Conservation (phyloP, 1,140 invertebrate species). For the Rhizoglyphus robini region DNA sequence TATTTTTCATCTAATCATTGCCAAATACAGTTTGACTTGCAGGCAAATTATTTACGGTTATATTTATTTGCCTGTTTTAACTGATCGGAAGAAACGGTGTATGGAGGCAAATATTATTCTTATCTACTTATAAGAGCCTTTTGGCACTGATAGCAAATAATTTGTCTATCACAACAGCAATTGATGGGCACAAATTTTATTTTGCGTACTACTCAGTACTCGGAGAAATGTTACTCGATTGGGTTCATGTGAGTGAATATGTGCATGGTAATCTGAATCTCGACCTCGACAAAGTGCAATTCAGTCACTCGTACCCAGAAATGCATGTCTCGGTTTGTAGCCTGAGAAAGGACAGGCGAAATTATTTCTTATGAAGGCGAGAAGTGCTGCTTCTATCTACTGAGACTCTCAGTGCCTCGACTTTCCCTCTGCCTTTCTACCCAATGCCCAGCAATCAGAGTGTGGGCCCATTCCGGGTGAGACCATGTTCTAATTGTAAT, state of each 20-base stretch:
- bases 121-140: background rate
- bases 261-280: constrained; percentile 59
- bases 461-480: constrained; percentile 55
- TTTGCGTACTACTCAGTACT: constrained; percentile 70
- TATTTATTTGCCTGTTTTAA: background rate
- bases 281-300: constrained; percentile 43
- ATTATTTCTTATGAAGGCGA: constrained; percentile 77
- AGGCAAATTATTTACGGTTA: background rate
- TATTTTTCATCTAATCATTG: background rate
- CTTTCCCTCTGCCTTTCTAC: constrained; percentile 66
- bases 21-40: background rate
- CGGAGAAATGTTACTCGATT: constrained; percentile 40
- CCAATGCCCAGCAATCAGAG: constrained; percentile 51
- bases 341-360: constrained; percentile 69
- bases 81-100: background rate
- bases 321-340: constrained; percentile 78
- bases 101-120: constrained; percentile 1
- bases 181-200: constrained; percentile 73
- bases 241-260: constrained; percentile 52
- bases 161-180: too few relatives aligned
- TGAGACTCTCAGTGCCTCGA: constrained; percentile 62
- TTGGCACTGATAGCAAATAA: background rate
- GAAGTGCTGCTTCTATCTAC: constrained; percentile 84
- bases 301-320: constrained; percentile 45
- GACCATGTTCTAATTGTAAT: background rate